Conservation (phyloP, 2,888 invertebrate species). For the Copidosoma aretas region DNA sequence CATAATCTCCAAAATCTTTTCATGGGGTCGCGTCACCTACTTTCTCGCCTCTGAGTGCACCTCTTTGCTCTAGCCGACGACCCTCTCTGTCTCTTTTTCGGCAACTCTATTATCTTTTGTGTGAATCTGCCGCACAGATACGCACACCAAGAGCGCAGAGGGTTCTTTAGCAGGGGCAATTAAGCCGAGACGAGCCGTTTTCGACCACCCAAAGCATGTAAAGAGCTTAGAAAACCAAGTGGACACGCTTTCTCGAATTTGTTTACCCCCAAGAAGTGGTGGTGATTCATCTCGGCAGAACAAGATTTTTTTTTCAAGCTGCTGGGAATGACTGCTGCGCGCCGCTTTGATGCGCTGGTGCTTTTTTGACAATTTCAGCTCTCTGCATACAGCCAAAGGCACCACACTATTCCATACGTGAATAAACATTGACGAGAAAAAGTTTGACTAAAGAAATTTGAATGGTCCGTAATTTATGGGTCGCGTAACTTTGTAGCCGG, state of each 20-base stretch:
- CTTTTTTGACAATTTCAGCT: background rate
- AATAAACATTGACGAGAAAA: no score
- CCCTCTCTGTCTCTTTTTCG: conserved; percentile 26
- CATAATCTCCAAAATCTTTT: background rate
- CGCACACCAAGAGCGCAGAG: background rate
- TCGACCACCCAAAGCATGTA: conserved; percentile 17
- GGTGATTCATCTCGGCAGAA: conserved; percentile 14
- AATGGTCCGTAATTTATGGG: no score
- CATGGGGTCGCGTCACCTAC: conserved; percentile 20
- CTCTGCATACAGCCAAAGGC: no score
- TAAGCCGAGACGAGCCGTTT: conserved; percentile 17
- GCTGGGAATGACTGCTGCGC: background rate
- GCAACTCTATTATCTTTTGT: conserved; percentile 36
- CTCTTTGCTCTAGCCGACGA: conserved; percentile 22
- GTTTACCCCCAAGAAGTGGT: conserved; percentile 23
- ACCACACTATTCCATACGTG: no score
- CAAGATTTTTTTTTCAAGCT: conserved; percentile 18
- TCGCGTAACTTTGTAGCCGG: no score
- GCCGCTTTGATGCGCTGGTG: conserved; percentile 14
- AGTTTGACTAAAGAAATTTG: background rate
- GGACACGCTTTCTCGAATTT: conserved; percentile 35
- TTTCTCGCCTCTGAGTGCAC: conserved; percentile 17
- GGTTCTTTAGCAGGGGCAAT: conserved; percentile 21
- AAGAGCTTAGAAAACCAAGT: conserved; percentile 9
- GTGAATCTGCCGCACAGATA: conserved; percentile 26